Evolutionary conservation across 2,888 invertebrate species (phyloP), one percentile per base, ranked within the genome.

Genomic region (Griposia aprilina): DNA sequence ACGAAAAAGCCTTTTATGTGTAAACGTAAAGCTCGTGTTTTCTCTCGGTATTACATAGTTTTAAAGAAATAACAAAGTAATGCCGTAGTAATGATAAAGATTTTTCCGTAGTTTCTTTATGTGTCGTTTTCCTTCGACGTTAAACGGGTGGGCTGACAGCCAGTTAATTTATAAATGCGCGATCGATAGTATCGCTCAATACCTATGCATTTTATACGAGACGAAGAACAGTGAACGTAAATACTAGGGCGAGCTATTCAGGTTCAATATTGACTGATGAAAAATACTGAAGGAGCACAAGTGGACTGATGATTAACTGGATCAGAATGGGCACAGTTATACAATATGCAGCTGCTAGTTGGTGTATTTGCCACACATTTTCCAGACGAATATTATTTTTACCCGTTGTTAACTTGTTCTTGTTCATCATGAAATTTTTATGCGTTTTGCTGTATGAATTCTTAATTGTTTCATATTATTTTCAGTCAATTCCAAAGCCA

Each of bases 131-230:
- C 76, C 11, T 65, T 60, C 45, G 30, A 50, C 26, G 63, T 69
- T 74, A 73, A 67, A 65, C 55, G 70, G 30, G 60, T 69, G 59
- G 71, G 2, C 79, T 76, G 81, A 45, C 63, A 65, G 67, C 36
- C 55, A 66, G 76, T 76, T 84, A 76, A 86, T 80, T 83, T 80
- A 81, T 85, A 74, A 79, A 81, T 67, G 50, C 4, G 30, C 57
- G 73, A 84, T 78, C 74, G 80, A 88, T 83, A 66, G 5, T 57
- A 77, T 69, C 74, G 78, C 41, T 66, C 63, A 55, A 79, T 72
- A 26, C 52, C 41, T 81, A 70, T 78, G 79, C 77, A 80, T 86
- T 86, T 86, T 81, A 76, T 50, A 86, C 48, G 67, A 86, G 78
- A 60, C 66, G 41, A 69, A 26, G 74, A 72, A 75, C n/a, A 62